Base-by-base conservation (phyloP, 2,113 vertebrate genomes). In the Clinocottus analis region DNA sequence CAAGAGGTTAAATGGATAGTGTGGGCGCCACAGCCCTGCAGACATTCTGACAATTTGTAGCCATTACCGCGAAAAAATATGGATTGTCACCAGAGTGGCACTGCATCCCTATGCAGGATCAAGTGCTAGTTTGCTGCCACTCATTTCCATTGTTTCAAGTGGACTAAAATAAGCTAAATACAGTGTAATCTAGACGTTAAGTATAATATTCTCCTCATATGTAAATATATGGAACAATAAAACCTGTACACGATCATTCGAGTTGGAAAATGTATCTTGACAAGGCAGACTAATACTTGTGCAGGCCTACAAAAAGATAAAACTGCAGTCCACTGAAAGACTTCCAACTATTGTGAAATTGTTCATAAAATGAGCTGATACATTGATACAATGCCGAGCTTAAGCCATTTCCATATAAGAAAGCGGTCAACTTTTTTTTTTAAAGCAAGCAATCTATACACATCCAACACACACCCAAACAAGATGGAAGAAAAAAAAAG, bases 1-100 rank as follows among this genome's bases (percentile, higher is more conserved):
- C 27, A 55, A 11, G 58, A 85, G 83, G 82, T 82, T 70, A 89
- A 82, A 85, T 56, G 83, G 69, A 76, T 27, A 69, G 75, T 53
- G 62, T 55, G 65, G 75, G 74, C 76, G 76, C 77, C 59, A 77
- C 35, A 60, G 45, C 58, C 83, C 60, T 6, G 70, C 25, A 66
- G 75, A 61, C 41, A 56, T 64, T 63, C 35, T 29, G 65, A 49
- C 23, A 67, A 80, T 74, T 85, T 85, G 64, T 37, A 70, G 37
- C 67, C 79, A 84, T 81, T 75, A 81, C 33, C 33, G 65, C 71
- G 3, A 72, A 45, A n/a, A 82, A 72, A 67, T 73, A 87, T 75
- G 41, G 74, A 82, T 79, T 5, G 6, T 43, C 66, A 66, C 8
- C 68, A 67, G 4, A 55, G 71, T 41, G 60, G 31, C 21, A 58